A percentile compares a stretch with the other conserved stretches of the same genome.
Conservation (phyloP, 1,140 invertebrate genomes). For the Pseudomyrmex dendroicus region DNA sequence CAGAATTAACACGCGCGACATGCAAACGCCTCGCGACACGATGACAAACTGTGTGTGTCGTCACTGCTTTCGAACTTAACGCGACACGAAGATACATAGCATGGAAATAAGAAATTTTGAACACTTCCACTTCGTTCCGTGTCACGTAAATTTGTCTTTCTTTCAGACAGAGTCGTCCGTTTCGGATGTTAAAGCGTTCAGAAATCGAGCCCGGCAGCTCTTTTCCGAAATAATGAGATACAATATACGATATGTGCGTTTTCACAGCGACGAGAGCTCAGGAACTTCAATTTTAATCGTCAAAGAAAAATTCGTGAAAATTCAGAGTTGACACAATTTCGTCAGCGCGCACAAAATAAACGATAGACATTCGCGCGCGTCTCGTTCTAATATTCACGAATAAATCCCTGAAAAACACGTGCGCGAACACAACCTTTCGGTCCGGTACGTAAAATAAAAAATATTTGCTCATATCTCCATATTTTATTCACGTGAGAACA, state of each 20-base stretch:
- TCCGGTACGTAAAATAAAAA: background rate
- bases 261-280: background rate
- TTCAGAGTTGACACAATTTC: constrained; percentile 21
- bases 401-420: background rate
- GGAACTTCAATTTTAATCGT: background rate
- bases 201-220: background rate
- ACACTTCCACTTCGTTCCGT: background rate
- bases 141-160: background rate
- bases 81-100: no score
- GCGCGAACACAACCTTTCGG: background rate
- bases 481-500: constrained; percentile 9
- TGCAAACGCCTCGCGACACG: background rate
- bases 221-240: background rate
- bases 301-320: constrained; percentile 25
- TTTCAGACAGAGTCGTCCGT: no score
- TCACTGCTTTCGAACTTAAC: background rate
- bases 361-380: background rate
- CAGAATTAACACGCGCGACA: background rate
- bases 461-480: background rate
- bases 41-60: background rate
- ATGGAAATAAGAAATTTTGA: background rate
- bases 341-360: background rate
- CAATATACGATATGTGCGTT: background rate
- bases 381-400: constrained; percentile 32
- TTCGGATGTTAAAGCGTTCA: background rate